phyloP scores from a whole-genome alignment of 2,888 invertebrate species.

The Drepanosiphum platanoidis region DNA sequence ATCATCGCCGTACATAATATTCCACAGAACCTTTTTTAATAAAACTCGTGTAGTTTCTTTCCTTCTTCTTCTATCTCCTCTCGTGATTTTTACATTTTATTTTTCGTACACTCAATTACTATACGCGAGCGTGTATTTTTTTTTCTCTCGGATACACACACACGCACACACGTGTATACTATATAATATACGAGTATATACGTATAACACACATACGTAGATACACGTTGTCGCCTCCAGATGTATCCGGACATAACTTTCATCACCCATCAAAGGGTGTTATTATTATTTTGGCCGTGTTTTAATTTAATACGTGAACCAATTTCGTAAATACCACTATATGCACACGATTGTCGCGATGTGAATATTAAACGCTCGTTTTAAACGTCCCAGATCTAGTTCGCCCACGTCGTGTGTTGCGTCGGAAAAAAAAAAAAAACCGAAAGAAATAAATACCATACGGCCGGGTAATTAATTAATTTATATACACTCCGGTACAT shows the following conservation, averaged over 20 bases:
- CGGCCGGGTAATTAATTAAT: conserved; percentile 47
- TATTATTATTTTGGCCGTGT: conserved; percentile 32
- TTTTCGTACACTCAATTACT: not conserved
- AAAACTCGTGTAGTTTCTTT: not conserved
- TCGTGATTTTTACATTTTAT: not conserved
- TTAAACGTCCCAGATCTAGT: conserved; percentile 41
- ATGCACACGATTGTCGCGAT: conserved; percentile 49
- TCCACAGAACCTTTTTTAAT: not conserved
- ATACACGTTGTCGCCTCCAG: conserved; percentile 19
- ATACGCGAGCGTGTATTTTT: not conserved
- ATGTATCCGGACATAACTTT: conserved; percentile 21
- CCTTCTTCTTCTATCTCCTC: not conserved
- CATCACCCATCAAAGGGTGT: conserved; percentile 47
- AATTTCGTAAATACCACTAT: conserved; percentile 40
- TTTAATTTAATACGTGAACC: conserved; percentile 53
- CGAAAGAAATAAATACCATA: not conserved
- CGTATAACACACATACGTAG: not conserved
- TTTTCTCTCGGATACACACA: not conserved
- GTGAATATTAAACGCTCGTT: conserved; percentile 27
- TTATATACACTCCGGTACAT: not conserved
- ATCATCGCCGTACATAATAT: not conserved
- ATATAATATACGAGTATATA: not conserved
- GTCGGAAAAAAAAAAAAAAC: not conserved
- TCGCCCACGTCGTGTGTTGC: conserved; percentile 22
- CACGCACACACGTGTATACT: no score